These are phyloP conservation scores for Harpalus rubripes DNA, from an alignment of 2,888 invertebrate species.

Conservation along the genomic window DNA sequence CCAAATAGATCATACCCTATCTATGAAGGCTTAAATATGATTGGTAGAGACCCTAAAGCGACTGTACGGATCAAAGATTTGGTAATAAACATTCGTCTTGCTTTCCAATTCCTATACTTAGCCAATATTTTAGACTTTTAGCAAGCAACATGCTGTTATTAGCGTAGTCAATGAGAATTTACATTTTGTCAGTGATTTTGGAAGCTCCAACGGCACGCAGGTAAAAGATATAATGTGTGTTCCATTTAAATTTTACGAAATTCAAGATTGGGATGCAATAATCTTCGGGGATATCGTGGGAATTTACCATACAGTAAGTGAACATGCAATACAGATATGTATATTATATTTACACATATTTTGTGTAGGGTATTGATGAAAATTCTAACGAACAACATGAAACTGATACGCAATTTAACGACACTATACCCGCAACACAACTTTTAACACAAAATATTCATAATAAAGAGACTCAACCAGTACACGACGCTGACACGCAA, in stretches of 20 bases:
- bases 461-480: constrained; percentile 58
- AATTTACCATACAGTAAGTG: constrained; percentile 66
- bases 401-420: constrained; percentile 11
- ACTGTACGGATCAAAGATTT: constrained; percentile 73
- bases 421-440: constrained; percentile 13
- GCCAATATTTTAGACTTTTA: constrained; percentile 73
- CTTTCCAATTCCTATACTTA: background rate
- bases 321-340: background rate
- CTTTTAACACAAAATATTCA: constrained; percentile 50
- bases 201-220: constrained; percentile 75
- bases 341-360: constrained; percentile 24
- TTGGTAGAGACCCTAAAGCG: constrained; percentile 74
- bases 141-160: constrained; percentile 75
- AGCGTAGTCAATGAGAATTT: constrained; percentile 72
- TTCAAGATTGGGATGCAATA: constrained; percentile 71
- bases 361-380: background rate
- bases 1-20: constrained; percentile 70
- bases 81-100: constrained; percentile 70
- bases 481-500: background rate
- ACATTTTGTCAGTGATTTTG: constrained; percentile 74
- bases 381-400: background rate
- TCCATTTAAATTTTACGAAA: constrained; percentile 73
- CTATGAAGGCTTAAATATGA: constrained; percentile 74
- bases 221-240: constrained; percentile 71
- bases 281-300: constrained; percentile 72